Conservation (phyloP, 2,113 vertebrate genomes). For the Eleginops maclovinus region DNA sequence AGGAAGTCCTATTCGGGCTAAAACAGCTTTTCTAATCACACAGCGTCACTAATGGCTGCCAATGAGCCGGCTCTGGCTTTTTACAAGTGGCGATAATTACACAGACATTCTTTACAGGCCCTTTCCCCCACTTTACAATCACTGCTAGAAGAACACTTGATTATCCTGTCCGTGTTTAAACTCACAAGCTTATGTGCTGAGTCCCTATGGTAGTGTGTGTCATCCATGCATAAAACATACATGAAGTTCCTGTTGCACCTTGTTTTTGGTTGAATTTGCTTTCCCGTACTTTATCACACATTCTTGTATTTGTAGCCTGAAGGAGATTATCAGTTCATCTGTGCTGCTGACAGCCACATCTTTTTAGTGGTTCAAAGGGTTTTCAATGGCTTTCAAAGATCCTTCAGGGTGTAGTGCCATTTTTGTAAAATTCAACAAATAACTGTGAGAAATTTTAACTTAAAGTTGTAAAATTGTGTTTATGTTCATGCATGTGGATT, state of each 20-base stretch:
- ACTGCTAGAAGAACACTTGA: conserved; percentile 40
- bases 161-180: conserved; percentile 15
- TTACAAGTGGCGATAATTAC: conserved; percentile 46
- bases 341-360: neutral
- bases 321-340: neutral
- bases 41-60: conserved; percentile 38
- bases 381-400: neutral
- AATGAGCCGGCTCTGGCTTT: conserved; percentile 28
- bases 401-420: neutral
- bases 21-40: conserved; percentile 50
- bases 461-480: neutral
- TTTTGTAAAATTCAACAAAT: neutral
- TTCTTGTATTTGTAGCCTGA: neutral
- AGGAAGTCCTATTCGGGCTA: conserved; percentile 26
- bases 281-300: neutral
- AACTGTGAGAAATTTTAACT: neutral
- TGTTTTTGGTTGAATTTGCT: neutral
- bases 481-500: too few species aligned
- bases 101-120: conserved; percentile 25
- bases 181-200: neutral
- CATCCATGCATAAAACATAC: neutral
- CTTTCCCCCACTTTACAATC: neutral
- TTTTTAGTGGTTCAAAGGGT: neutral
- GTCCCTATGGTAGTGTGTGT: neutral
- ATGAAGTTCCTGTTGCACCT: neutral